Evolutionary conservation across 1,140 invertebrate genomes (phyloP), one percentile per base, ranked within the genome.

Genomic region (Drosophila saltans): DNA sequence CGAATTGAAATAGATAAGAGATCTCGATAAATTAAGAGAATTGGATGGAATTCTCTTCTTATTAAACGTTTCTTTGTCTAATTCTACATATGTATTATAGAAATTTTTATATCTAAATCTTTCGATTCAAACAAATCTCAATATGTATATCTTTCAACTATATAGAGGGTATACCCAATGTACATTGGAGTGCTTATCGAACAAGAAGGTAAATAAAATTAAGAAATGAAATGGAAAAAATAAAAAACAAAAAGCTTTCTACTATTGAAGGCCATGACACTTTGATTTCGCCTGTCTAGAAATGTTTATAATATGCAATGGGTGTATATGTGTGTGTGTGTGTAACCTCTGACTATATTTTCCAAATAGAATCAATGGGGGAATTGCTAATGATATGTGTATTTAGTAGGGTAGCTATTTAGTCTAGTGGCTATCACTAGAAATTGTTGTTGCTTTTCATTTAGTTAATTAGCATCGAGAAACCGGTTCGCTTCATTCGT

Each of bases 381-480:
- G 40, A 40, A 41, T 68, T 41, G 73, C 60, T 75, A 40, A 56
- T 56, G 28, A 69, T 57, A 24, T 11, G 11, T 71, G 48, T 55
- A 71, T 72, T 63, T 61, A 26, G 8, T 52, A 26, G 26, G 28
- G 26, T 24, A 72, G 61, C 58, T 64, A 67, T 73, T 78, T 72
- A 57, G 74, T 71, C 57, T 57, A 65, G 61, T 55, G 61, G 56
- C 55, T 66, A 60, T 21, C 33, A 11, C 55, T 52, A 43, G 45
- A 52, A 52, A 52, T 40, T 28, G 33, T 39, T 74, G 55, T 11
- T 30, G 58, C 66, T 76, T 81, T 64, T 66, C 11, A 6, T 3
- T 36, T 36, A 62, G 66, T 62, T 70, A 70, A 76, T 76, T 76
- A 77, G 56, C 73, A 78, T 78, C 36, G 24, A 60, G 10, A 21